Base-by-base conservation (phyloP, 2,797 vertebrate species). In the Trachops cirrhosus region DNA sequence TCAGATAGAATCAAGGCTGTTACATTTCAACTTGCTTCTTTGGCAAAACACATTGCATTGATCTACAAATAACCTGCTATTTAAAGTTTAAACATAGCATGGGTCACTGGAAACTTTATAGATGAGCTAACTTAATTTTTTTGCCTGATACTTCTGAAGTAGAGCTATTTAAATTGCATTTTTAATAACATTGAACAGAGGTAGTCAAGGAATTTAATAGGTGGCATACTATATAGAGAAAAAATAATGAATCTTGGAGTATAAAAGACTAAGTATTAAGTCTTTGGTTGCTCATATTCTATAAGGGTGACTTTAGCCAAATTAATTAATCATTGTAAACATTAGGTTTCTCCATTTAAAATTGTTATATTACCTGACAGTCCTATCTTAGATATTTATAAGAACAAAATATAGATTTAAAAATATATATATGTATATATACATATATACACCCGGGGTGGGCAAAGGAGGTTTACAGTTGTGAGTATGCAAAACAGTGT, bases 81-180 rank as follows among this genome's bases (percentile, higher is more conserved):
- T 97, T 82, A 92, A 75, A 84, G 24, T 87, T 46, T 90, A 87
- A 77, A 92, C 22, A 94, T 92, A 95, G 88, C 41, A 88, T 74
- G 24, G 41, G 82, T 92, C 67, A 64, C 77, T 86, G 50, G 41
- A 73, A 90, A 62, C 19, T 96, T 80, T 87, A 64, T 59, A 85
- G 92, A 92, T 73, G 80, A 90, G 57, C 32, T 71, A 80, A 92
- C 44, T 59, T 73, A 77, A 82, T 92, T 93, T 37, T n/a, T n/a
- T 96, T 90, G 62, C 8, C 19, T 50, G 4, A 44, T 44, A 83
- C 4, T 93, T 94, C 24, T 83, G 32, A 39, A 34, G 21, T n/a
- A 44, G 14, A 70, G 54, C 39, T 94, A 86, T 88, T 91, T 95
- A 96, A 89, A 85, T 86, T 74, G 37, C 21, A 89, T 78, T 93